A percentile compares a stretch with the other conserved stretches of the same genome.
These are phyloP conservation scores for Zoanthus sansibaricus DNA, from an alignment of 92 coral and sea anemone species.

Conservation along the genomic window DNA sequence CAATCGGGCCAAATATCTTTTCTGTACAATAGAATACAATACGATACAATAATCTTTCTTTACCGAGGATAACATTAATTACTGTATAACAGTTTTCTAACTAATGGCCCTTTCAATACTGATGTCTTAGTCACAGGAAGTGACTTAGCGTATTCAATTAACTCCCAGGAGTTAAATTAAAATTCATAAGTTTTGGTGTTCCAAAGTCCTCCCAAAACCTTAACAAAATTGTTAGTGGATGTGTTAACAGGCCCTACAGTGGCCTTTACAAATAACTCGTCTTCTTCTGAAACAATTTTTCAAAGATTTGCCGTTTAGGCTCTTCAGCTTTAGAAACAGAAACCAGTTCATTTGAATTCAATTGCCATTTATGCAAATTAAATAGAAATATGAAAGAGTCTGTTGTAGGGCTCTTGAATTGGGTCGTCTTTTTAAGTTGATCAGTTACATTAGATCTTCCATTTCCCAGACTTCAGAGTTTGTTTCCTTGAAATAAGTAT, in stretches of 20 bases:
- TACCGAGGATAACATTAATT: too few species aligned
- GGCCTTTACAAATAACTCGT: constrained; percentile 42
- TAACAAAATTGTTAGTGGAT: constrained; percentile 36
- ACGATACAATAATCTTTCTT: too few species aligned
- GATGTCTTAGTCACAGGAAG: constrained; percentile 74
- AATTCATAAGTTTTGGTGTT: constrained; percentile 61
- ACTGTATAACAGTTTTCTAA: too few species aligned
- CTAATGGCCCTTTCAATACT: constrained; percentile 51
- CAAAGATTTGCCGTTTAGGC: background rate
- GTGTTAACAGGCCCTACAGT: constrained; percentile 41
- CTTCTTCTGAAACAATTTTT: constrained; percentile 25
- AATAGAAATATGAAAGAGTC: background rate
- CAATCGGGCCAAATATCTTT: constrained; percentile 73
- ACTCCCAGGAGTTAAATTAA: constrained; percentile 50
- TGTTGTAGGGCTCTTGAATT: too few species aligned
- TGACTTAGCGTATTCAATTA: constrained; percentile 48
- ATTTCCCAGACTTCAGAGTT: too few species aligned
- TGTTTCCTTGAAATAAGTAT: too few species aligned
- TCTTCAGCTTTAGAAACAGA: too few species aligned
- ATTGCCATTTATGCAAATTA: constrained; percentile 59
- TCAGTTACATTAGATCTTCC: too few species aligned
- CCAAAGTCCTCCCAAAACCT: constrained; percentile 55
- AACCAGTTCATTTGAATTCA: constrained; percentile 13
- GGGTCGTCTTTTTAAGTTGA: too few species aligned
- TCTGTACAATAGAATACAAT: constrained; percentile 9